Conservation (phyloP, 2,888 invertebrate genomes). For the Azorinus chamasolen region DNA sequence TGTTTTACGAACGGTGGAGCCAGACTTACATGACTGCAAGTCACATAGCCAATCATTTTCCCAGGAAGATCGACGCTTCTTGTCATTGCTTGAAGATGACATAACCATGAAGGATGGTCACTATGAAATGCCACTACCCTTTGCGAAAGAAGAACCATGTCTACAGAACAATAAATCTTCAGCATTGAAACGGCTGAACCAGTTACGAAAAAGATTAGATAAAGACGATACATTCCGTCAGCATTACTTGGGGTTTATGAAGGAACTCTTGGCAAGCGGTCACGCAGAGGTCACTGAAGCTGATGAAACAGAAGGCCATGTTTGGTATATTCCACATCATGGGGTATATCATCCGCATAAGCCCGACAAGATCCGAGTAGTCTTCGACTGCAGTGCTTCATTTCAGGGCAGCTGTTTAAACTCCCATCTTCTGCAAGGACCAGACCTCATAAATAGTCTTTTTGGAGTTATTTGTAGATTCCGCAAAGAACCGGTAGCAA, state of each 20-base stretch:
- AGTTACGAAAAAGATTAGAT: slow-evolving; percentile 7
- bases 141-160: not conserved
- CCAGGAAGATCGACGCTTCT: slow-evolving; percentile 3
- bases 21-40: slow-evolving; percentile 8
- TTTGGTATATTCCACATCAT: slow-evolving; percentile 67
- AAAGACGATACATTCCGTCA: slow-evolving; percentile 9
- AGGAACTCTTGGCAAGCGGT: slow-evolving; percentile 5
- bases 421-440: slow-evolving; percentile 51
- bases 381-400: slow-evolving; percentile 52
- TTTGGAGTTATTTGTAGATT: slow-evolving; percentile 60
- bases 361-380: slow-evolving; percentile 54
- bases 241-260: too few species aligned
- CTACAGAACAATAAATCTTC: slow-evolving; percentile 16
- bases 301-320: not conserved
- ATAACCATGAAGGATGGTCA: slow-evolving; percentile 9
- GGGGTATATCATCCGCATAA: slow-evolving; percentile 50
- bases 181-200: slow-evolving; percentile 3
- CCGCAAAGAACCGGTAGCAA: slow-evolving; percentile 26
- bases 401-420: slow-evolving; percentile 35
- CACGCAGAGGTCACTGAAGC: too few species aligned
- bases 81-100: not conserved
- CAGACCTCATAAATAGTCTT: slow-evolving; percentile 60
- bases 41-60: not conserved
- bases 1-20: slow-evolving; percentile 10
- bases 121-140: slow-evolving; percentile 24